These are phyloP conservation scores for Pangasius larnaudii DNA, from an alignment of 2,797 vertebrate species.

Conservation along the genomic window DNA sequence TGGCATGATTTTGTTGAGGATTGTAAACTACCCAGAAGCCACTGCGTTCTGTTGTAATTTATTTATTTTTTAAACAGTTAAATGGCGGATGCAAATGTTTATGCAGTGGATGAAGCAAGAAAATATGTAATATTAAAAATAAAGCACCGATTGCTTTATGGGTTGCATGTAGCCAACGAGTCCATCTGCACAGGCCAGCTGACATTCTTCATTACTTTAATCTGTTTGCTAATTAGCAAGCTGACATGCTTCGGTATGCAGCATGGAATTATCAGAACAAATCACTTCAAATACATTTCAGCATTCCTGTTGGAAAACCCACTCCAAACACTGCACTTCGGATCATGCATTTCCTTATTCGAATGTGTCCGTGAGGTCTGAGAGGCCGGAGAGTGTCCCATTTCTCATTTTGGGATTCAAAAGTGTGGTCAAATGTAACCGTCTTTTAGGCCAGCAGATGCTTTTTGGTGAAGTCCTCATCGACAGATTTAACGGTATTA, in stretches of 20 bases:
- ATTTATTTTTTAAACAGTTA: background rate
- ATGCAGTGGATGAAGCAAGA: background rate
- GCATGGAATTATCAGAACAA: background rate
- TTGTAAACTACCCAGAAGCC: background rate
- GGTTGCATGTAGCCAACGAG: background rate
- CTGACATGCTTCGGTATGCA: background rate
- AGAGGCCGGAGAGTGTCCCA: background rate
- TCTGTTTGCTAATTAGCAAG: background rate
- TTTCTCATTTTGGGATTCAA: background rate
- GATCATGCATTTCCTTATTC: background rate
- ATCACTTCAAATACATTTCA: background rate
- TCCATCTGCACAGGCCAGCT: background rate
- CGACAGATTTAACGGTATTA: too few species aligned
- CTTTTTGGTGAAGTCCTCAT: background rate
- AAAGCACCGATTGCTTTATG: too few species aligned
- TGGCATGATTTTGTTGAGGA: background rate
- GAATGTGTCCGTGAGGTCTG: background rate
- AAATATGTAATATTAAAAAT: background rate
- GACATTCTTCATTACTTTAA: slow-evolving; percentile 2
- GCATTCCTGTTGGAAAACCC: background rate
- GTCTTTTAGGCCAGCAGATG: background rate
- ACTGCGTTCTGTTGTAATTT: background rate
- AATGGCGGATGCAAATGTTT: slow-evolving; percentile 4
- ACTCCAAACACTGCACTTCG: background rate
- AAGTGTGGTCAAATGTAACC: background rate